A percentile compares a stretch with the other conserved stretches of the same genome.
phyloP scores from a whole-genome alignment of 2,888 invertebrate genomes.

The Cryptus armator region DNA sequence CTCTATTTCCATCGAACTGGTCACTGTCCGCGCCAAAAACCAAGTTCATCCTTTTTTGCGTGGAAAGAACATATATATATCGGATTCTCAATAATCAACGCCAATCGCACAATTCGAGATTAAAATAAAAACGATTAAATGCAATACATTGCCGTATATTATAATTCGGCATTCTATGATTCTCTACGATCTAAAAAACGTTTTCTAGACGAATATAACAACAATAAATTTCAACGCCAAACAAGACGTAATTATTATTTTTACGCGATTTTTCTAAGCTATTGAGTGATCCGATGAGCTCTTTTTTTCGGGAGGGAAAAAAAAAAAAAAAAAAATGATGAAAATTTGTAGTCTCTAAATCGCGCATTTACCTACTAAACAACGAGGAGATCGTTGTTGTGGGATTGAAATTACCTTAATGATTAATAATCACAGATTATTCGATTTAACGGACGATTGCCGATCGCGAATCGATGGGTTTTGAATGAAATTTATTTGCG shows the following conservation, averaged over 20 bases:
- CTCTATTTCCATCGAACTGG: slow-evolving; percentile 54
- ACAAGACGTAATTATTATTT: too few relatives aligned
- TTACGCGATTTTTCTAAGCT: too few relatives aligned
- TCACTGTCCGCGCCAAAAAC: slow-evolving; percentile 67
- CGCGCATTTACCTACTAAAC: neutral
- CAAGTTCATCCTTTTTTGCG: slow-evolving; percentile 61
- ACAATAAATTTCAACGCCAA: too few relatives aligned
- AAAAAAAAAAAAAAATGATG: neutral
- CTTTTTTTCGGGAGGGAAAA: neutral
- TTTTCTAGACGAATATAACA: too few relatives aligned
- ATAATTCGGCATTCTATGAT: too few relatives aligned
- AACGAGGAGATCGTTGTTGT: neutral
- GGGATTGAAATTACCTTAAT: slow-evolving; percentile 40
- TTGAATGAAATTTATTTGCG: slow-evolving; percentile 26
- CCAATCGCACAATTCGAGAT: too few relatives aligned
- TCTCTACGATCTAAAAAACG: too few relatives aligned
- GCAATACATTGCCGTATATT: too few relatives aligned
- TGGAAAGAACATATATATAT: too few relatives aligned
- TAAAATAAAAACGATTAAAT: too few relatives aligned
- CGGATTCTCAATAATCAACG: too few relatives aligned
- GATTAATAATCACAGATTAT: slow-evolving; percentile 50
- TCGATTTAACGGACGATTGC: neutral
- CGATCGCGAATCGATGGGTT: slow-evolving; percentile 32
- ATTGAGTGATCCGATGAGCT: neutral
- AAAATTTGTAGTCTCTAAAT: neutral